Evolutionary conservation across 2,888 invertebrate genomes (phyloP).

Genomic region (Callosobruchus maculatus): DNA sequence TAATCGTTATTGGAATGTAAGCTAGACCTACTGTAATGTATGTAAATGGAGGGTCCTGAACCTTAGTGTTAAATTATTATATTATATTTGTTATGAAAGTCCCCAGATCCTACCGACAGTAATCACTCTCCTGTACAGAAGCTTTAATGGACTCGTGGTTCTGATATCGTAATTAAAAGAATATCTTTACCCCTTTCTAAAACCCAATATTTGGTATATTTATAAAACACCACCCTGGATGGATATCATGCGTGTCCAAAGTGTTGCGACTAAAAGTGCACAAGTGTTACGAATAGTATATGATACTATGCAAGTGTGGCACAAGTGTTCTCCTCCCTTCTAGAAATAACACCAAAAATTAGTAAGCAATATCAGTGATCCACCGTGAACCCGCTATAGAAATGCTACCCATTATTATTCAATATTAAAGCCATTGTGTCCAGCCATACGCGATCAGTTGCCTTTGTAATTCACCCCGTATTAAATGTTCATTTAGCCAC

Average conservation of each 20-base stretch:
- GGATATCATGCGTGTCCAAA: neutral
- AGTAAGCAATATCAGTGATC: neutral
- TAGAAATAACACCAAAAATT: neutral
- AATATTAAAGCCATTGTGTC: neutral
- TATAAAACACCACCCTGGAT: neutral
- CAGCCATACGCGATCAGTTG: constrained; percentile 17
- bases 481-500: constrained; percentile 48
- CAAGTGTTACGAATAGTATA: neutral
- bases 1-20: too few relatives aligned
- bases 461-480: constrained; percentile 41
- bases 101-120: too few relatives aligned
- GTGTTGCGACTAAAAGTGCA: neutral
- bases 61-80: too few relatives aligned
- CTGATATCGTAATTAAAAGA: too few relatives aligned
- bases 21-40: too few relatives aligned
- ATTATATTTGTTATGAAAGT: too few relatives aligned
- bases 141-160: too few relatives aligned
- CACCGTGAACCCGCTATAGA: neutral
- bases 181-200: too few relatives aligned
- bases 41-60: too few relatives aligned
- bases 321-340: neutral
- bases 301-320: neutral
- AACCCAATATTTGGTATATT: neutral
- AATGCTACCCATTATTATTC: neutral
- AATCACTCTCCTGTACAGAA: too few relatives aligned